Conservation (phyloP, 30 jellyfish, hydroid and myxozoan genomes). For the Catostylus mosaicus region DNA sequence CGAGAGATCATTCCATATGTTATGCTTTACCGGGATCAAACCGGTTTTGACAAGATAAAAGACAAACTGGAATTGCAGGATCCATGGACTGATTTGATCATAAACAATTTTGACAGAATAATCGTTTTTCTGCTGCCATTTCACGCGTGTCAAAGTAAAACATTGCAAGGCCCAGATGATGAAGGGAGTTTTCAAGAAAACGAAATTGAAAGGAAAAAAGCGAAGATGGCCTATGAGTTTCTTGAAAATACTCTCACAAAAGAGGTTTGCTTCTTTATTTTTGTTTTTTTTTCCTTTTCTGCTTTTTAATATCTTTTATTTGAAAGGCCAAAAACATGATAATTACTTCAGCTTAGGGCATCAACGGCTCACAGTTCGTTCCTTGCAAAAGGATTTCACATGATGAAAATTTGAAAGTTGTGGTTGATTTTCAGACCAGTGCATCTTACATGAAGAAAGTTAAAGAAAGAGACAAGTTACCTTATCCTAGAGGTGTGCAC, state of each 20-base stretch:
- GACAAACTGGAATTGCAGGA: slow-evolving; percentile 45
- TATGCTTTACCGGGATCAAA: slow-evolving; percentile 53
- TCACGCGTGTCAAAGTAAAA: slow-evolving; percentile 52
- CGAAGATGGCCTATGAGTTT: slow-evolving; percentile 59
- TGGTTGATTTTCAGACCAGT: too few species aligned
- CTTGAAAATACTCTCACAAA: slow-evolving; percentile 61
- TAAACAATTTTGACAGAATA: slow-evolving; percentile 48
- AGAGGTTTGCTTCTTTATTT: slow-evolving; percentile 53
- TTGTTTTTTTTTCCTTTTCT: too few species aligned
- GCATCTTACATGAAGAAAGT: too few species aligned
- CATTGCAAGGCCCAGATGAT: slow-evolving; percentile 29
- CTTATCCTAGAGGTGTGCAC: too few species aligned
- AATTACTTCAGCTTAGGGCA: too few species aligned
- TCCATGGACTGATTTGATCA: slow-evolving; percentile 49
- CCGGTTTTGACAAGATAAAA: slow-evolving; percentile 37
- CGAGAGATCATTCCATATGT: slow-evolving; percentile 57
- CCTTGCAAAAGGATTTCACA: too few species aligned
- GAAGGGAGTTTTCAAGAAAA: slow-evolving; percentile 12
- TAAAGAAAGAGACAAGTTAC: too few species aligned
- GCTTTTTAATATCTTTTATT: too few species aligned
- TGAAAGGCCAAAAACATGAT: too few species aligned
- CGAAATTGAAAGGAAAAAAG: slow-evolving; percentile 43
- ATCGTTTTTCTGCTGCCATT: slow-evolving; percentile 51
- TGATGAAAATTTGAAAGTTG: too few species aligned
- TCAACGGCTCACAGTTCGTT: too few species aligned